phyloP scores from a whole-genome alignment of 2,113 vertebrate genomes.

The Sinosuthora webbiana region DNA sequence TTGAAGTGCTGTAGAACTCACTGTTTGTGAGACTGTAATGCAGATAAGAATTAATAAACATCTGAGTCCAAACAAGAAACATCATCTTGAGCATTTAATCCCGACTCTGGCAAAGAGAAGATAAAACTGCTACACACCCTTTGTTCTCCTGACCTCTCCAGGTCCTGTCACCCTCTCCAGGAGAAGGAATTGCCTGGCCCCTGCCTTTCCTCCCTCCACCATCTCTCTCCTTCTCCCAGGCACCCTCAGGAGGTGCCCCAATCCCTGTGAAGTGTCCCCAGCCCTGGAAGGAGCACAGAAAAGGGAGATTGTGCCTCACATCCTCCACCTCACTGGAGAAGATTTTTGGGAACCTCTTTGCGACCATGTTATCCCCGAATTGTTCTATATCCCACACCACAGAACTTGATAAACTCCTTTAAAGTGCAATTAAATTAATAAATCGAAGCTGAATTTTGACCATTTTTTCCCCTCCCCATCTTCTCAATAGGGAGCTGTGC shows the following conservation, averaged over 20 bases:
- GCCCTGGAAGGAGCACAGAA: neutral
- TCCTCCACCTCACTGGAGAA: neutral
- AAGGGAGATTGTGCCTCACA: neutral
- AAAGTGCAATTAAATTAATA: neutral
- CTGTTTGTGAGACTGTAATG: neutral
- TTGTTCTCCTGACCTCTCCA: neutral
- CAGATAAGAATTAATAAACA: neutral
- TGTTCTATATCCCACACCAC: neutral
- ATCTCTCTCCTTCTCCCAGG: neutral
- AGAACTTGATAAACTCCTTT: neutral
- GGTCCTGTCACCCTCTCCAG: neutral
- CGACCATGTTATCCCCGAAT: neutral
- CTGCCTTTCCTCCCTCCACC: neutral
- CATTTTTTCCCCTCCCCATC: neutral
- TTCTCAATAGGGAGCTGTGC: neutral
- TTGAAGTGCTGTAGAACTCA: neutral
- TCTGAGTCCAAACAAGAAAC: neutral
- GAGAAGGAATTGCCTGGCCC: neutral
- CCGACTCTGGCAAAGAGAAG: neutral
- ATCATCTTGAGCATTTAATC: neutral
- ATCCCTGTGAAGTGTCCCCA: neutral
- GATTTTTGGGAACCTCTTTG: neutral
- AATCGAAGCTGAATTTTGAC: neutral
- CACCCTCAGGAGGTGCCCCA: neutral
- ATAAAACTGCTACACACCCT: neutral